phyloP scores from a whole-genome alignment of 2,888 invertebrate genomes.

The Iselma pallidipennis region DNA sequence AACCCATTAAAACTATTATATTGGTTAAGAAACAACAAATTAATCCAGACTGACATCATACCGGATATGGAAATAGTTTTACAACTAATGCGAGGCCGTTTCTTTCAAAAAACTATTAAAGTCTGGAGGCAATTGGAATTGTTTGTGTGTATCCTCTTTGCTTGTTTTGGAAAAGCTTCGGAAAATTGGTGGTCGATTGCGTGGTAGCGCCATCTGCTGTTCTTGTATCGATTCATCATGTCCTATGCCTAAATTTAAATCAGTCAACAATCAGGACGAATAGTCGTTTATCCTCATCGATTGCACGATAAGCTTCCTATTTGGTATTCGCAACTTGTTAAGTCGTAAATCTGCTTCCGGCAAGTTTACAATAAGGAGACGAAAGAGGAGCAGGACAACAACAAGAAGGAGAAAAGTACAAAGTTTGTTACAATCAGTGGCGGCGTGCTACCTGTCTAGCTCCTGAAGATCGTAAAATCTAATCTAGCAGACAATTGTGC shows the following conservation, averaged over 20 bases:
- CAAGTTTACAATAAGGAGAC: not conserved
- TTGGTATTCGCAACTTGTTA: conserved; percentile 2
- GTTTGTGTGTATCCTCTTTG: too few species aligned
- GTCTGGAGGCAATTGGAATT: not conserved
- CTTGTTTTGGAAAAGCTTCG: conserved; percentile 3
- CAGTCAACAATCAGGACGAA: not conserved
- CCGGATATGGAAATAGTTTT: not conserved
- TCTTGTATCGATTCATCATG: not conserved
- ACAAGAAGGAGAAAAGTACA: too few species aligned
- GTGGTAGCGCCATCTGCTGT: conserved; percentile 16
- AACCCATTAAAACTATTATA: too few species aligned
- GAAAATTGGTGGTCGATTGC: conserved; percentile 12
- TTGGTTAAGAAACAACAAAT: too few species aligned
- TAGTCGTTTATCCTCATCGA: not conserved
- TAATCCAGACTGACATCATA: not conserved
- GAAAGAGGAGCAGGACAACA: not conserved
- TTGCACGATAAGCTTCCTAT: not conserved
- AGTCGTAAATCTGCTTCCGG: conserved; percentile 16
- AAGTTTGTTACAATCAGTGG: too few species aligned
- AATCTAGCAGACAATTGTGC: conserved; percentile 18
- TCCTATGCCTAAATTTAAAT: conserved; percentile 5
- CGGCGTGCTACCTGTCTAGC: conserved; percentile 20
- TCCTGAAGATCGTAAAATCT: conserved; percentile 17
- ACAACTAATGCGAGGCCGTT: not conserved
- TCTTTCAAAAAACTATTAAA: not conserved